Conservation (phyloP, 2,113 vertebrate genomes). For the Callopanchax toddi region DNA sequence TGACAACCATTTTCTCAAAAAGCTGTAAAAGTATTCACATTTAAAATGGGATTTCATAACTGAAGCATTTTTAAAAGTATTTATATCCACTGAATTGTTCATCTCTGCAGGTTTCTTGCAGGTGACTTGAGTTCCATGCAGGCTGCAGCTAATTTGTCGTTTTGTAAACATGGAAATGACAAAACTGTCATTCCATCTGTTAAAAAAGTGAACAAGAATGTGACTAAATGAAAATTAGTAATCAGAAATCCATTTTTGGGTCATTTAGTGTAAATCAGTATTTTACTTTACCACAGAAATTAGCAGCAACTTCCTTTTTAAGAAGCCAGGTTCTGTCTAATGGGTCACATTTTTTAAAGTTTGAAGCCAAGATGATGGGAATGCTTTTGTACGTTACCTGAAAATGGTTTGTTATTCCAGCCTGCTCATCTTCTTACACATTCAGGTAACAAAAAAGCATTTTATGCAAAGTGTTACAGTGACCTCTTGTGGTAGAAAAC, state of each 20-base stretch:
- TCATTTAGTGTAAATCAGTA: not conserved
- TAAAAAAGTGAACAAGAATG: not conserved
- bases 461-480: slow-evolving; percentile 46
- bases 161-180: slow-evolving; percentile 1
- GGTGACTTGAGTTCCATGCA: slow-evolving; percentile 32
- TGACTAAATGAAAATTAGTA: not conserved
- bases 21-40: slow-evolving; percentile 46
- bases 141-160: slow-evolving; percentile 15
- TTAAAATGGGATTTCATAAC: slow-evolving; percentile 56
- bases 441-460: slow-evolving; percentile 6
- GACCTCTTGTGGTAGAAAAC: slow-evolving; percentile 66
- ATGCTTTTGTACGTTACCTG: slow-evolving; percentile 29
- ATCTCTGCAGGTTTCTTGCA: slow-evolving; percentile 39
- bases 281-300: not conserved
- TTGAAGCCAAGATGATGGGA: slow-evolving; percentile 16
- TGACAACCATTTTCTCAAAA: slow-evolving; percentile 34
- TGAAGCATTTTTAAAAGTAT: slow-evolving; percentile 42
- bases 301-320: not conserved
- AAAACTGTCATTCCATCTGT: not conserved
- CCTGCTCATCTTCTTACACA: slow-evolving; percentile 23
- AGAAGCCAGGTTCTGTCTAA: not conserved
- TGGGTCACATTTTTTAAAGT: not conserved
- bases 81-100: slow-evolving; percentile 38
- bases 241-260: not conserved
- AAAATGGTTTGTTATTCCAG: slow-evolving; percentile 27